A percentile compares a stretch with the other conserved stretches of the same genome.
phyloP scores from a whole-genome alignment of 2,113 vertebrate genomes.

The Macroglossus sobrinus region DNA sequence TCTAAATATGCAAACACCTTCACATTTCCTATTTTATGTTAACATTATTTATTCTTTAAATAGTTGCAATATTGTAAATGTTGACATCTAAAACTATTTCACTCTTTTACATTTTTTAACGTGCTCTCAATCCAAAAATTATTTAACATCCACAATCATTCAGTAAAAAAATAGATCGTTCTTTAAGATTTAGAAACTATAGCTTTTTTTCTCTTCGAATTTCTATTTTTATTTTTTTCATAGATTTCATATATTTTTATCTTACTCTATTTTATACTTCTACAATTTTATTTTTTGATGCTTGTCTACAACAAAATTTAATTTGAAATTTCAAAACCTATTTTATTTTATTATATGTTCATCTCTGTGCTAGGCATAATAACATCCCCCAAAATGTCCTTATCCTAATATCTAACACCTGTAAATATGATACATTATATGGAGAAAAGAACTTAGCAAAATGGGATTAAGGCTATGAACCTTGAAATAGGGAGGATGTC shows the following conservation, averaged over 20 bases:
- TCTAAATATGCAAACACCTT: not conserved
- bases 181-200: not conserved
- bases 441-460: not conserved
- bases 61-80: not conserved
- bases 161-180: not conserved
- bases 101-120: not conserved
- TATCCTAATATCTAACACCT: not conserved
- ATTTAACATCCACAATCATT: not conserved
- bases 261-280: not conserved
- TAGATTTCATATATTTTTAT: not conserved
- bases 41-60: not conserved
- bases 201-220: not conserved
- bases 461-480: not conserved
- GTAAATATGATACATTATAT: not conserved
- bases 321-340: not conserved
- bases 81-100: not conserved
- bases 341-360: not conserved
- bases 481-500: not conserved
- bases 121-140: not conserved
- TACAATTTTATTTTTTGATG: not conserved
- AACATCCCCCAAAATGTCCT: not conserved
- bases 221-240: not conserved
- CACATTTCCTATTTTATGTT: not conserved
- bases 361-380: not conserved
- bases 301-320: not conserved